Base-by-base conservation (phyloP, 1,140 invertebrate species). In the Rhyzopertha dominica region DNA sequence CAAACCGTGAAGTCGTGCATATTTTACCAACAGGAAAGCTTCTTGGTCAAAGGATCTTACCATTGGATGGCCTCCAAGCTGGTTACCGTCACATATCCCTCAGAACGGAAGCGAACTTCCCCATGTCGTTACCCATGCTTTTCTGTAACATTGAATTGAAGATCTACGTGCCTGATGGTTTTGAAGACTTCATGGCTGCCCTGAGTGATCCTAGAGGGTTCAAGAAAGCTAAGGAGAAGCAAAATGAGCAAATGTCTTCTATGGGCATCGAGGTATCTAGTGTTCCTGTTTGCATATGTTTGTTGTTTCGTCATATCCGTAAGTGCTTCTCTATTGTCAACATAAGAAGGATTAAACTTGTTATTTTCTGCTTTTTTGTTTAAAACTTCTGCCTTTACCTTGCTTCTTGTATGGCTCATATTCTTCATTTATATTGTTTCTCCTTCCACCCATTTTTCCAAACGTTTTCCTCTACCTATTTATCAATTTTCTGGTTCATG, bases 121-220 rank as follows among this genome's bases (percentile, higher is more conserved):
- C 96, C 20, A 93, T 98, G 84, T 96, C 95, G 1, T 73, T 99
- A 52, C 94, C 96, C 25, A 99, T 98, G 84, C 72, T 99, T 37
- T 99, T 99, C 72, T 98, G 95, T 69, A 93, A 97, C 67, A 96
- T 99, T 60, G 94, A 98, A 70, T 81, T 99, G 28, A 99, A 99
- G 74, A 99, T 99, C 54, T 99, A 99, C 74, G 95, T 99, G 45
- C 97, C 97, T 37, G 96, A 99, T 75, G 96, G 96, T 42, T 89
- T 98, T 66, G 92, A 95, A 80, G 94, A 95, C 68, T 88, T 99
- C 62, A 98, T 99, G 85, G 94, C 95, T 53, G 95, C 95, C 5
- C 70, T 99, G 38, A 95, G 93, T 24, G 95, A 97, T 67, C 96
- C 96, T 0, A 77, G 90, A 51, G 93, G 90, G 23, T 95, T 94